Base-by-base conservation (phyloP, 2,888 invertebrate genomes). In the Nomada goodeniana region DNA sequence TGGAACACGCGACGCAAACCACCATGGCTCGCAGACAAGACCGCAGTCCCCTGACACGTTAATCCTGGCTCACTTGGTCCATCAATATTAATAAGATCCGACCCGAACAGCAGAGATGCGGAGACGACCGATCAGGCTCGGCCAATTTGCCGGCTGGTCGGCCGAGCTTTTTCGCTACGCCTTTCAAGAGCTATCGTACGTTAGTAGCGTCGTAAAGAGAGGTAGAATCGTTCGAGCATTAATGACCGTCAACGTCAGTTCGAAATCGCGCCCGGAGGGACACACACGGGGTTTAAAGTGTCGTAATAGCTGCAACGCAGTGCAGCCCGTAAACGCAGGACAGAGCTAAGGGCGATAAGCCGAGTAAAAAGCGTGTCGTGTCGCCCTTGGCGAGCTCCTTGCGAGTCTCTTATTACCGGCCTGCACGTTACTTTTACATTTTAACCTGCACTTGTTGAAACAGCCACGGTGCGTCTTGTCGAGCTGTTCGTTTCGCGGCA, bases 71-170 rank as follows among this genome's bases (percentile, higher is more conserved):
- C 83, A 76, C 82, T 85, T 76, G 87, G 86, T 83, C 84, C 88
- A 90, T 90, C 89, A 89, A 90, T 90, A 90, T 90, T 89, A 90
- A 90, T 89, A 90, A 89, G 90, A 88, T 84, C 82, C 79, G 83
- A 83, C 85, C 77, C 67, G 82, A 36, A 59, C 82, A 59, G 64
- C 55, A 64, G 59, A 76, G 60, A 68, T 11, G 72, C 68, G 42
- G 78, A 70, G 74, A 80, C 42, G 69, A 59, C 47, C 74, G 86
- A 86, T 85, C 80, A 82, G 67, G 23, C 26, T 64, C 74, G 77
- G 71, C 70, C 85, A 82, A 87, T 87, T 86, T 87, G 79, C 82
- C 61, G 63, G 67, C 63, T 50, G 63, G 78, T 75, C 60, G 57
- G 65, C 42, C 68, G 73, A 81, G 81, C 57, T 88, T 84, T 83